Percentiles rank a stretch among this genome's conserved stretches.
phyloP scores from a whole-genome alignment of 2,797 vertebrate species.

The Coreius guichenoti region DNA sequence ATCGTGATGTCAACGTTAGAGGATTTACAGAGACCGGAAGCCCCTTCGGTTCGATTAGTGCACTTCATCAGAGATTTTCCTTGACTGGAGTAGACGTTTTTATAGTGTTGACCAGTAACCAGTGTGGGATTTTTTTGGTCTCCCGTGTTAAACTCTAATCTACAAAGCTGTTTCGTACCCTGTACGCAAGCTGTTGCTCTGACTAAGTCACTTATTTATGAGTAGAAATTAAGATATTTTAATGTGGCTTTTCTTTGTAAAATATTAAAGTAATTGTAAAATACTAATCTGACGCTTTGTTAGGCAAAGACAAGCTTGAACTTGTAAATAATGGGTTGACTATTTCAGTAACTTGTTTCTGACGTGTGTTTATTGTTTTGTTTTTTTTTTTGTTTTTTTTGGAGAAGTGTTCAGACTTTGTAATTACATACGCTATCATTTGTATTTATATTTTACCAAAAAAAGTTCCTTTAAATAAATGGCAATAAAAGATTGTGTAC shows the following conservation, averaged over 20 bases:
- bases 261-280: slow-evolving; percentile 78
- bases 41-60: slow-evolving; percentile 21
- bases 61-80: slow-evolving; percentile 35
- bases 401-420: slow-evolving; percentile 93
- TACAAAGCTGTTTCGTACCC: slow-evolving; percentile 53
- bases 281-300: slow-evolving; percentile 80
- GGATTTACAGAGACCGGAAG: slow-evolving; percentile 8
- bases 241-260: slow-evolving; percentile 85
- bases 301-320: slow-evolving; percentile 81
- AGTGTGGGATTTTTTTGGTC: slow-evolving; percentile 45
- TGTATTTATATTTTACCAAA: slow-evolving; percentile 98
- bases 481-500: slow-evolving; percentile 87
- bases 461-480: slow-evolving; percentile 86
- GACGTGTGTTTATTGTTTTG: slow-evolving; percentile 87
- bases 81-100: slow-evolving; percentile 24
- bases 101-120: slow-evolving; percentile 49
- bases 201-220: slow-evolving; percentile 83
- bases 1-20: slow-evolving; percentile 59
- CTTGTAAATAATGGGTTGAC: slow-evolving; percentile 84
- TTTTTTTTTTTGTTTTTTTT: slow-evolving; percentile 71
- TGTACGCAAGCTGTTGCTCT: slow-evolving; percentile 53
- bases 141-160: slow-evolving; percentile 43
- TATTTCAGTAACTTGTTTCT: slow-evolving; percentile 84
- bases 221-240: slow-evolving; percentile 87
- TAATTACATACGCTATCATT: slow-evolving; percentile 91